Base-by-base conservation (phyloP, 2,888 invertebrate genomes). In the Pocota personata region DNA sequence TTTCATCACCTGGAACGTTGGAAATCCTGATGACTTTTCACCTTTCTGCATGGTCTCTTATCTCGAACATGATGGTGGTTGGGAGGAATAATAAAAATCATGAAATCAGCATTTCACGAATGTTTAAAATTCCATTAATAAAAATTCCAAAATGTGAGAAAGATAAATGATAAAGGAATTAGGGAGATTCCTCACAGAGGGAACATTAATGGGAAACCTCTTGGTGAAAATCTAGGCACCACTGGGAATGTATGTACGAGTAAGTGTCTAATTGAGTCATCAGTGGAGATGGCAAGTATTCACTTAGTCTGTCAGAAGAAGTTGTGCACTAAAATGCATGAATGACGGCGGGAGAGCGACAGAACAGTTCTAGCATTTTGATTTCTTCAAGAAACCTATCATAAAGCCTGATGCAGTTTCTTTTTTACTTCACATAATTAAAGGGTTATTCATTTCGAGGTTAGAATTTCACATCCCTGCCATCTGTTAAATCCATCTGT, bases 41-140 rank as follows among this genome's bases (percentile, higher is more conserved):
- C 86, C 72, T 79, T 76, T 58, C 50, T 72, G 8, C 57, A 40
- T 57, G 46, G 27, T 40, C 55, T 79, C 37, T 73, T 73, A 66
- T 62, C 69, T 24, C 6, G 19, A 55, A 37, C 64, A 64, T 46
- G 60, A 16, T 37, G 66, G 32, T 60, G 46, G 30, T n/a, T 50
- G 73, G 46, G 57, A 50, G 58, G 66, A 73, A 73, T 66, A 78
- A 78, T 78, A 67, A 80, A 76, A 86, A 82, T 77, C 86, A 72
- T 82, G 76, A 82, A 82, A 86, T 86, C 76, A 82, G 82, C 86
- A 82, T 82, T 86, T 77, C 67, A 73, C 86, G 82, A 86, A 77
- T 77, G 71, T 64, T 86, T 86, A 48, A 60, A 72, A 67, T 86
- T 72, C 86, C 77, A 77, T 86, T 82, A 86, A 77, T 76, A 82